Conservation (phyloP, 2,797 vertebrate species). For the Hyperoplus immaculatus region DNA sequence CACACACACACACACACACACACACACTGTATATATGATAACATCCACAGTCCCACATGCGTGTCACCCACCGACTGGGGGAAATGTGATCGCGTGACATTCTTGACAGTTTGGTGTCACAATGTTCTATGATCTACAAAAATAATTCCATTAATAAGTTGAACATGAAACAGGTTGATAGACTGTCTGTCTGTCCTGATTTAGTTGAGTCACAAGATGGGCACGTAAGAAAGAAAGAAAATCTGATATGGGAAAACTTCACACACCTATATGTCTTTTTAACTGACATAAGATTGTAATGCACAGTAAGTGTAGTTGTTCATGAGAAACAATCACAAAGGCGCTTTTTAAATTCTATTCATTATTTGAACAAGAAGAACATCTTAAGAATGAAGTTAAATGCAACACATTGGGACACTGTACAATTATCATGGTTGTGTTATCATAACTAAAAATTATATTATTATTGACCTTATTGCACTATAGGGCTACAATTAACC, state of each 20-base stretch:
- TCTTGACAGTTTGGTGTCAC: slow-evolving; percentile 90
- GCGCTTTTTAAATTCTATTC: neutral
- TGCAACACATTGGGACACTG: slow-evolving; percentile 10
- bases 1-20: neutral
- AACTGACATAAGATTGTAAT: neutral
- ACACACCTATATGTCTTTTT: slow-evolving; percentile 4
- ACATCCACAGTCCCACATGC: slow-evolving; percentile 55
- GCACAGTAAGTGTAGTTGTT: neutral
- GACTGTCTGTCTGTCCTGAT: slow-evolving; percentile 78
- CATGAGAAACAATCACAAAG: slow-evolving; percentile 5
- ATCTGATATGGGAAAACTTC: slow-evolving; percentile 9
- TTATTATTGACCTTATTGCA: neutral
- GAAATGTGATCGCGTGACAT: slow-evolving; percentile 85
- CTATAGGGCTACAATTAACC: neutral
- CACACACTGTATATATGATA: slow-evolving; percentile 38
- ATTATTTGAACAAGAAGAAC: slow-evolving; percentile 12
- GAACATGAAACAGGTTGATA: slow-evolving; percentile 82
- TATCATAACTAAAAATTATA: slow-evolving; percentile 7
- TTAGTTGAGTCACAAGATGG: slow-evolving; percentile 59
- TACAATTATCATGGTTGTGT: slow-evolving; percentile 8
- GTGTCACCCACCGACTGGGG: slow-evolving; percentile 56
- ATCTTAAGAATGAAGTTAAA: slow-evolving; percentile 8
- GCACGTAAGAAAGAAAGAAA: neutral
- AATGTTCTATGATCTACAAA: slow-evolving; percentile 76
- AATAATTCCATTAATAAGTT: slow-evolving; percentile 80